Base-by-base conservation (phyloP, 2,888 invertebrate species). In the Sinotaia quadrata region DNA sequence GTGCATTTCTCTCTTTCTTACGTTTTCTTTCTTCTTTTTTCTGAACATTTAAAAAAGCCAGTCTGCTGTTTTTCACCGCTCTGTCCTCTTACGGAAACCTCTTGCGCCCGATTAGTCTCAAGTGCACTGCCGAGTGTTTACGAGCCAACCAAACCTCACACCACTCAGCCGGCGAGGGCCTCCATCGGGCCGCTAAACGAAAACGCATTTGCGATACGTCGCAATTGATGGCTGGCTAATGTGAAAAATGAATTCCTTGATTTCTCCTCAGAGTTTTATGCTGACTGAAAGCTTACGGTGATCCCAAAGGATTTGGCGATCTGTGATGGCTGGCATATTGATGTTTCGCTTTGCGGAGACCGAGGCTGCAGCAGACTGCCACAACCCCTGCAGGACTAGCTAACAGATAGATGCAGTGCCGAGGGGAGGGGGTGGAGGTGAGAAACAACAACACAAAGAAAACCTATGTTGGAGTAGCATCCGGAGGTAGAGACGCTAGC, bases 221-320 rank as follows among this genome's bases (percentile, higher is more conserved):
- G 33, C 65, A 52, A 65, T 29, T 54, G 65, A 65, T 65, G 65
- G 65, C 54, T 21, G 15, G 21, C 41, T 65, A 65, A 65, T 65
- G 65, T 65, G 65, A 65, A 65, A 65, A 65, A 65, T 65, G 65
- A 65, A 65, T 65, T 65, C 54, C 56, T 56, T 65, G 65, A 65
- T 65, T 65, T 65, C 52, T 51, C 37, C 56, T 54, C 36, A 47
- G 24, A 24, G 47, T n/a, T 47, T 47, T 47, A n/a, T 47, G 21
- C 24, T n/a, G n/a, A 24, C 24, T 47, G 47, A 47, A 47, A 47
- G 47, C 47, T 24, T 47, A 24, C 21, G 47, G 47, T 47, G 21
- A 24, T 47, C 47, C 24, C 47, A 24, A 24, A 24, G 47, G 47
- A 24, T 47, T 24, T 18, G 12, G 24, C n/a, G 47, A 47, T 24